Base-by-base conservation (phyloP, 30 jellyfish, hydroid and myxozoan genomes). In the Cassiopea xamachana region DNA sequence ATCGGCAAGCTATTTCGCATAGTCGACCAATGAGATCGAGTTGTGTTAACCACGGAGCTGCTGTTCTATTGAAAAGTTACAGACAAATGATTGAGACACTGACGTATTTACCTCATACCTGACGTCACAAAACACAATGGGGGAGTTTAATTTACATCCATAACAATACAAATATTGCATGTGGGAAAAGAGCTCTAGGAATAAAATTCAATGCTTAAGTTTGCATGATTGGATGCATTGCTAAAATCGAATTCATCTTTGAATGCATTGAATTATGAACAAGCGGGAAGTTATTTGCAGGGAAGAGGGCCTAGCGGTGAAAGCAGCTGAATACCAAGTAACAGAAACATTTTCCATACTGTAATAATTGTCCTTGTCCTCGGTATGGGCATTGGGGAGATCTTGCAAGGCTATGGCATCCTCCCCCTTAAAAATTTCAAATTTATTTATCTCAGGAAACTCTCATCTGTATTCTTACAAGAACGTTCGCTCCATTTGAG, bases 1-100 rank as follows among this genome's bases (percentile, higher is more conserved):
- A 88, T 88, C 87, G 71, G n/a, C 75, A 73, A 10, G 87, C 88
- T 77, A 78, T 88, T 78, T 68, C 87, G 83, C 84, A 47, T 15
- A 88, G 79, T 76, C 82, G 47, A 79, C 95, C 95, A 88, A 88
- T 88, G 87, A 88, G 83, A 78, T 88, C 55, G 83, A 77, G 79
- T 87, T 79, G 13, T 72, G 67, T 18, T 60, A 79, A 69, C 92
- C 92, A 75, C 39, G 71, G 80, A 76, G 60, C 85, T 19, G 84
- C 92, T 46, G 85, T 84, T 73, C 85, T 84, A 84, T 84, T 84
- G 85, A 78, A 79, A 77, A 48, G 55, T 77, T 61, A 49, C 90
- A 79, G 95, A 88, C 95, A 88, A 72, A 88, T 69, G 95, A 79
- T 68, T 88, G 88, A 78, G 77, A 43, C 95, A 88, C 64, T 88